Conservation (phyloP, 2,113 vertebrate species). For the Centropus bengalensis region DNA sequence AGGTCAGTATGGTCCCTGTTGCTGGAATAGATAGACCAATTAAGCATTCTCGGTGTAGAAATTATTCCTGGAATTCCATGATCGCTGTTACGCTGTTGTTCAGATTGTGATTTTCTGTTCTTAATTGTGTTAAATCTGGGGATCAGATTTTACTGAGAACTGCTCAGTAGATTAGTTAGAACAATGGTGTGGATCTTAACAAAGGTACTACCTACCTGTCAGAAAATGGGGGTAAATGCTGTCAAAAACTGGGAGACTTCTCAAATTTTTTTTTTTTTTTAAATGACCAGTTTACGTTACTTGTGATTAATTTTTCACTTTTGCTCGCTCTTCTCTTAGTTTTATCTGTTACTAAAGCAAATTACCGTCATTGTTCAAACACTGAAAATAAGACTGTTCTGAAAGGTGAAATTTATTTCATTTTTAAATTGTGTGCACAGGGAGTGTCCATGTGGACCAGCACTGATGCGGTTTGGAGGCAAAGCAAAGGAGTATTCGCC, state of each 20-base stretch:
- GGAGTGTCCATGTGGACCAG: slow-evolving; percentile 93
- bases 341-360: neutral
- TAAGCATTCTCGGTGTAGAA: neutral
- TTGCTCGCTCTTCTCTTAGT: neutral
- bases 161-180: neutral
- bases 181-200: neutral
- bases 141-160: neutral
- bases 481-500: slow-evolving; percentile 94
- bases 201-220: neutral
- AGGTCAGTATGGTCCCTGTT: neutral
- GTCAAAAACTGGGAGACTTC: neutral
- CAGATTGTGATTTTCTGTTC: neutral
- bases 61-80: neutral
- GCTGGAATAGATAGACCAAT: neutral
- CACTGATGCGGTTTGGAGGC: slow-evolving; percentile 90
- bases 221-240: neutral
- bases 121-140: neutral
- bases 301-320: neutral
- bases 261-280: neutral
- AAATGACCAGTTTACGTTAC: neutral
- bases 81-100: neutral
- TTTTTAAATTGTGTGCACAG: slow-evolving; percentile 68
- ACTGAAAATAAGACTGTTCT: neutral
- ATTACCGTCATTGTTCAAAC: neutral
- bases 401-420: neutral